Evolutionary conservation across 2,888 invertebrate species (phyloP).

Genomic region (Apodemia mormo): DNA sequence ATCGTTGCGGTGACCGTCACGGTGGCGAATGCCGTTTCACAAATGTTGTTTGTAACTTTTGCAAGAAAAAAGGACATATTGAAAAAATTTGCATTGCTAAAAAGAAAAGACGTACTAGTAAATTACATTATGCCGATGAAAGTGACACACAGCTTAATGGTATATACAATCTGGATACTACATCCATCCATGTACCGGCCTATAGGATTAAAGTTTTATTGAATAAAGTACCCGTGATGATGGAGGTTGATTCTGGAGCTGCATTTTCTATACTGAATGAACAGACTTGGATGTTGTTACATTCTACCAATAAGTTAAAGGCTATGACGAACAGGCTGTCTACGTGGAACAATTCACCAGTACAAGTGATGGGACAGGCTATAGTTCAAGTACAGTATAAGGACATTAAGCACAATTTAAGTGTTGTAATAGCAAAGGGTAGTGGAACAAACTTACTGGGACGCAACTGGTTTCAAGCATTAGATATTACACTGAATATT

Average conservation of each 20-base stretch:
- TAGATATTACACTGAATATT: not conserved
- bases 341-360: not conserved
- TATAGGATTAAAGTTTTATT: not conserved
- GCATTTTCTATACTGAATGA: not conserved
- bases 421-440: not conserved
- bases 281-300: not conserved
- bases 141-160: not conserved
- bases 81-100: not conserved
- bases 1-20: slow-evolving; percentile 33
- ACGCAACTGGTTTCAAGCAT: too few relatives aligned
- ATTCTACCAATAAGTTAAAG: not conserved
- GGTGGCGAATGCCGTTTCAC: slow-evolving; percentile 33
- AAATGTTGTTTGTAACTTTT: slow-evolving; percentile 30
- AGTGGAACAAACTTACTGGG: not conserved
- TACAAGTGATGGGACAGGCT: slow-evolving; percentile 5
- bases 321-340: too few relatives aligned
- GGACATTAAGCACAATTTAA: not conserved
- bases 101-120: not conserved
- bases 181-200: not conserved
- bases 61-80: slow-evolving; percentile 20
- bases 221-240: not conserved
- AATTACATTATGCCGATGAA: not conserved
- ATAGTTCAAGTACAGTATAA: not conserved
- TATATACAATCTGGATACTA: not conserved
- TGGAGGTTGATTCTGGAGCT: not conserved